These are phyloP conservation scores for Morphnarchus princeps DNA, from an alignment of 2,113 vertebrate species.

Conservation along the genomic window DNA sequence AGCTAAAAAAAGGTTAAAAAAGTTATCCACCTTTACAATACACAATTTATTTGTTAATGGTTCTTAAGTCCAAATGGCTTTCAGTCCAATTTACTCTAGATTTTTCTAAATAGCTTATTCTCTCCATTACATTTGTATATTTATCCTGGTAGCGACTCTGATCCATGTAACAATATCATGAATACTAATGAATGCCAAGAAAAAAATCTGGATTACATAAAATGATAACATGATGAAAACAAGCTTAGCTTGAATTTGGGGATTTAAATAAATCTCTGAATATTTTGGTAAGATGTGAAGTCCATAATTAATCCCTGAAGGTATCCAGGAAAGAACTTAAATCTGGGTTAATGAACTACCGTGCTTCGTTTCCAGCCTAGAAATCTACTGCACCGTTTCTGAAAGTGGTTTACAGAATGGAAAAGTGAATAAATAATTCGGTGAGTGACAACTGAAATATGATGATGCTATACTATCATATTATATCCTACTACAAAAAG, in stretches of 20 bases:
- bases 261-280: constrained; percentile 49
- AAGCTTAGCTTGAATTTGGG: neutral
- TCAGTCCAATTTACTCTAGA: neutral
- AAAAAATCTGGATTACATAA: neutral
- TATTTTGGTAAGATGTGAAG: constrained; percentile 22
- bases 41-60: neutral
- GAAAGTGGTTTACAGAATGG: neutral
- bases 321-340: constrained; percentile 18
- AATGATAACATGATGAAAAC: neutral
- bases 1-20: neutral
- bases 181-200: neutral
- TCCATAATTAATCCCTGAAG: constrained; percentile 55
- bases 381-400: neutral
- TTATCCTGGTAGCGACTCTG: neutral
- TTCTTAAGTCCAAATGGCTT: neutral
- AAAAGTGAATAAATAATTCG: neutral
- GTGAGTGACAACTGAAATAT: neutral
- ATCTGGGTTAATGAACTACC: neutral
- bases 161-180: neutral
- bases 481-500: neutral
- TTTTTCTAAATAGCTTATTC: neutral
- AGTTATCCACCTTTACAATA: neutral
- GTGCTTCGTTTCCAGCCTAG: neutral
- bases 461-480: neutral
- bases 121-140: neutral